Conservation (phyloP, 1,140 invertebrate genomes). For the Rhizoglyphus robini region DNA sequence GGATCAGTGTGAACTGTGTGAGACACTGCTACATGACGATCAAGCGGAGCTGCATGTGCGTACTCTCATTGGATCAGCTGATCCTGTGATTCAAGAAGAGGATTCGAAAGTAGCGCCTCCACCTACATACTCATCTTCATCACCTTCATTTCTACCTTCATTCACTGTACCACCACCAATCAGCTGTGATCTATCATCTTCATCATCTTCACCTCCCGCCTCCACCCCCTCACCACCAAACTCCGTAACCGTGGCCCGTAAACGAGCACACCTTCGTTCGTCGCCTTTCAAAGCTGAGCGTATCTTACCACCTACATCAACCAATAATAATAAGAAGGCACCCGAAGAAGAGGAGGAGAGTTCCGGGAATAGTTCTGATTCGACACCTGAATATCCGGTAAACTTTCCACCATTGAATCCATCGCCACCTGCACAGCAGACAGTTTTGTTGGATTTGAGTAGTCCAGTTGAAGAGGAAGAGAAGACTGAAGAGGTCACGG, state of each 20-base stretch:
- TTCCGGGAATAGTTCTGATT: too few species aligned
- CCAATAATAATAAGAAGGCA: not conserved
- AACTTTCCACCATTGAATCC: too few species aligned
- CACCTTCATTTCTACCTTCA: not conserved
- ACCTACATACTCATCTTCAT: too few species aligned
- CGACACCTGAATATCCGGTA: too few species aligned
- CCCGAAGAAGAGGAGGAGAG: not conserved
- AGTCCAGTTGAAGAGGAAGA: too few species aligned
- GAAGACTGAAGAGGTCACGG: not conserved
- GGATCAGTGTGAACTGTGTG: slow-evolving; percentile 34
- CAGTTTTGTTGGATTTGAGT: too few species aligned
- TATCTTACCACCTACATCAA: not conserved
- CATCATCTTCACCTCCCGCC: not conserved
- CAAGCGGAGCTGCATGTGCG: not conserved
- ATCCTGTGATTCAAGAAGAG: too few species aligned
- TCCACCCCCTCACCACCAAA: not conserved
- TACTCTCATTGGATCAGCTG: not conserved
- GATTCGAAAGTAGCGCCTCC: too few species aligned
- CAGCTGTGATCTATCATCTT: not conserved
- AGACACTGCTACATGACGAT: slow-evolving; percentile 32
- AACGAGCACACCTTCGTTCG: not conserved
- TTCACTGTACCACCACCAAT: not conserved
- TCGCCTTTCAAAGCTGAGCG: not conserved
- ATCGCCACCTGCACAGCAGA: too few species aligned
- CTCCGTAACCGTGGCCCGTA: not conserved